A percentile compares a stretch with the other conserved stretches of the same genome.
phyloP scores from a whole-genome alignment of 2,113 vertebrate species.

The Phalacrocorax carbo region DNA sequence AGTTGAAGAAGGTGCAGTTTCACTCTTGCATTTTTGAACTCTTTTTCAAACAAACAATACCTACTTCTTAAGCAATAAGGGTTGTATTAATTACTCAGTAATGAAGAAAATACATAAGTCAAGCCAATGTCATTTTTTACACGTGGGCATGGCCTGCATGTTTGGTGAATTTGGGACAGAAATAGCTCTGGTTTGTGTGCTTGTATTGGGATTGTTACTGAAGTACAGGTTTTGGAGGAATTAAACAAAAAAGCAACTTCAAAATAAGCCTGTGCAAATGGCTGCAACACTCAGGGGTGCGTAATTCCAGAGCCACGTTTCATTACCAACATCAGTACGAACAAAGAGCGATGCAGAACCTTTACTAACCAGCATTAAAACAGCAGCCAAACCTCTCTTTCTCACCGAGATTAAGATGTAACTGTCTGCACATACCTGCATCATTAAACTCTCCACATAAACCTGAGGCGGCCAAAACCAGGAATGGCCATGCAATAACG shows the following conservation, averaged over 20 bases:
- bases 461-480: not conserved
- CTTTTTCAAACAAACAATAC: not conserved
- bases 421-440: not conserved
- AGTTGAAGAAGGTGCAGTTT: not conserved
- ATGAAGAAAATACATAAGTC: not conserved
- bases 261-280: not conserved
- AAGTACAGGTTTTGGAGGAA: not conserved
- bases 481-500: fast-evolving
- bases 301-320: fast-evolving
- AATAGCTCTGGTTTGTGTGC: not conserved
- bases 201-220: not conserved
- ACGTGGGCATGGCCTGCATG: fast-evolving
- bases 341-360: not conserved
- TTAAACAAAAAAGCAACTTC: not conserved
- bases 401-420: fast-evolving
- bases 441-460: not conserved
- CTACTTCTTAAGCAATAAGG: not conserved
- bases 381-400: not conserved
- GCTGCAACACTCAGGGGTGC: not conserved
- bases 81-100: not conserved
- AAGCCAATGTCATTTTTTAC: not conserved
- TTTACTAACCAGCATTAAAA: not conserved
- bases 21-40: not conserved
- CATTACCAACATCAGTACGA: not conserved
- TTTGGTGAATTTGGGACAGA: not conserved